phyloP scores from a whole-genome alignment of 53 echinoderm and acorn worm genomes.

The Stichopus horrens region DNA sequence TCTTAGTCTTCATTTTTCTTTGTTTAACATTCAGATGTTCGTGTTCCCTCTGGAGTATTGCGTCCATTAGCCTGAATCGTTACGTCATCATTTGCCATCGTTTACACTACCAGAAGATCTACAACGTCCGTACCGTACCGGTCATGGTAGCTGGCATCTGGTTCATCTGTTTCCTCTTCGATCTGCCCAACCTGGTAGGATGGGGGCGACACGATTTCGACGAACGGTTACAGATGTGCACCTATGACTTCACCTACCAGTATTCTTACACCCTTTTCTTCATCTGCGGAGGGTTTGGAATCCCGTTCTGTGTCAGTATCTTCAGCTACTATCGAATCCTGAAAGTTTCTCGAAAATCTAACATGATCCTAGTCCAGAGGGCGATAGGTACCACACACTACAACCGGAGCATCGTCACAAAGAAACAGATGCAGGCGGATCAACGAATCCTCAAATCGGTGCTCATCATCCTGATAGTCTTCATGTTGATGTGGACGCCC shows the following conservation, averaged over 20 bases:
- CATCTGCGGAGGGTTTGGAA: constrained; percentile 55
- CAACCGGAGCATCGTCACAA: not conserved
- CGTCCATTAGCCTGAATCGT: constrained; percentile 73
- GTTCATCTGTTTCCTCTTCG: constrained; percentile 70
- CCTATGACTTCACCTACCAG: constrained; percentile 64
- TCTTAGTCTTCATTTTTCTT: not conserved
- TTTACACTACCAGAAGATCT: constrained; percentile 55
- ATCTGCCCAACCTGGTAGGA: constrained; percentile 74
- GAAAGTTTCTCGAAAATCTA: constrained; percentile 28
- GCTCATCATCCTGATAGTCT: constrained; percentile 67
- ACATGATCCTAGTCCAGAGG: not conserved
- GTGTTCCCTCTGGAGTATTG: constrained; percentile 81
- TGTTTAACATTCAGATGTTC: constrained; percentile 52
- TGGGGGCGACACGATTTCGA: constrained; percentile 85
- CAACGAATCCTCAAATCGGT: constrained; percentile 63
- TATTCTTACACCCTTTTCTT: constrained; percentile 77
- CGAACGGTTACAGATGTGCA: constrained; percentile 67
- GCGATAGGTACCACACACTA: not conserved
- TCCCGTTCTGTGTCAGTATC: constrained; percentile 53
- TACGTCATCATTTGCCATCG: constrained; percentile 80
- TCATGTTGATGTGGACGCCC: constrained; percentile 82
- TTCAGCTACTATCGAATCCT: constrained; percentile 69
- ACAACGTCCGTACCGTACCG: constrained; percentile 68
- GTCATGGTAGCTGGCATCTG: constrained; percentile 62
- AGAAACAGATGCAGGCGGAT: constrained; percentile 15